Evolutionary conservation across 2,888 invertebrate species (phyloP).

Genomic region (Prenolepis imparis): DNA sequence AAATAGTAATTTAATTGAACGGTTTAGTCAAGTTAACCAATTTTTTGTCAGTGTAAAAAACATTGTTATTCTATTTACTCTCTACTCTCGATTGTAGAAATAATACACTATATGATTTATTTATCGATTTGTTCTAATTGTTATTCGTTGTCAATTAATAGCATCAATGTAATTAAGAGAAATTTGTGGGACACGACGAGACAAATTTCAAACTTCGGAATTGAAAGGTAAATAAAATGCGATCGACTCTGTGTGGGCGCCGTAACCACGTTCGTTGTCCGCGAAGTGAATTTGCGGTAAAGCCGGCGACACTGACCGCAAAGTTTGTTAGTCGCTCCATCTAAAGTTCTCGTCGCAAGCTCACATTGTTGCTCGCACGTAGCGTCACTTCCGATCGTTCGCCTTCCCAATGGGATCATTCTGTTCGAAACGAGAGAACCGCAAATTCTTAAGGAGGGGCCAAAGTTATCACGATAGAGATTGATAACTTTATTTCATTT

Average conservation of each 20-base stretch:
- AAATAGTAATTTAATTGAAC: too few relatives aligned
- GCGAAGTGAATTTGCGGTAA: conserved; percentile 64
- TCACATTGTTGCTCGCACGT: conserved; percentile 55
- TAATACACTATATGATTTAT: neutral
- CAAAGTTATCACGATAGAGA: conserved; percentile 7
- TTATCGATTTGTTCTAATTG: neutral
- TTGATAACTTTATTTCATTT: conserved; percentile 15
- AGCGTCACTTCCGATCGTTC: conserved; percentile 50
- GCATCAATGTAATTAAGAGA: neutral
- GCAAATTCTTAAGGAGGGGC: conserved; percentile 32
- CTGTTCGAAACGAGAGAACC: neutral
- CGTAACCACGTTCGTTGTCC: conserved; percentile 38
- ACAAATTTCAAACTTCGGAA: conserved; percentile 23
- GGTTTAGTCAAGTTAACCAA: too few relatives aligned
- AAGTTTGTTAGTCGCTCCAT: conserved; percentile 69
- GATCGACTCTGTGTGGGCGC: neutral
- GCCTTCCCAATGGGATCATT: conserved; percentile 54
- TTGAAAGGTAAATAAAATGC: conserved; percentile 47
- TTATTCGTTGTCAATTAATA: neutral
- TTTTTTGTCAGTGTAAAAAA: too few relatives aligned
- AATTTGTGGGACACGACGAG: neutral
- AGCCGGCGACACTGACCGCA: conserved; percentile 50
- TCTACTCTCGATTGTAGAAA: neutral
- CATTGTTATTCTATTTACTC: neutral
- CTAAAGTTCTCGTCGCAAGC: conserved; percentile 53